phyloP scores from a whole-genome alignment of 2,797 vertebrate species.

The Tolypeutes matacus region DNA sequence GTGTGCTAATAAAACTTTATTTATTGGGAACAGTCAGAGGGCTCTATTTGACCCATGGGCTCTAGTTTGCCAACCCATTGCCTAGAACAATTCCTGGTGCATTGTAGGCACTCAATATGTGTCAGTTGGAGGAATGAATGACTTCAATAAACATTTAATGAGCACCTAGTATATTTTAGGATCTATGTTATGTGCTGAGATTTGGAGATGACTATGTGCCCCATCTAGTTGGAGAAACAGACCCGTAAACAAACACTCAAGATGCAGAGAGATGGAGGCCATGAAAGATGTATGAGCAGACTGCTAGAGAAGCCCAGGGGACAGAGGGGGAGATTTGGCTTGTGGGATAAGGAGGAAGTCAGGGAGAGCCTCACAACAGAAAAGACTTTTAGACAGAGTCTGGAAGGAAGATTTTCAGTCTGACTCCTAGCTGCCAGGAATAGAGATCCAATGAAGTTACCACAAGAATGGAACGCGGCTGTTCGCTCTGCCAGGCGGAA shows the following conservation, averaged over 20 bases:
- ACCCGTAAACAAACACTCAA: conserved; percentile 23
- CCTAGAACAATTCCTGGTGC: background rate
- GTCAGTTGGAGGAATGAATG: background rate
- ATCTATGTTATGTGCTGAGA: background rate
- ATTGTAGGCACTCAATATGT: background rate
- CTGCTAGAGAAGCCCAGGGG: background rate
- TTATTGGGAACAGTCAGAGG: background rate
- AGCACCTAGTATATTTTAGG: background rate
- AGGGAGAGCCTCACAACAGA: conserved; percentile 23
- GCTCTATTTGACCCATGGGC: background rate
- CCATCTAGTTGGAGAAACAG: background rate
- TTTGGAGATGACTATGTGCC: background rate
- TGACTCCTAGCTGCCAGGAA: conserved; percentile 71
- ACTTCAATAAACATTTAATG: background rate
- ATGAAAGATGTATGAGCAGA: conserved; percentile 44
- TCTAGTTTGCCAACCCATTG: background rate
- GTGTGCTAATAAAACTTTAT: conserved; percentile 45
- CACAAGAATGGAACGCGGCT: background rate
- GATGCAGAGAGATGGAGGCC: background rate
- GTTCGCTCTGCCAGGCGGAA: no score
- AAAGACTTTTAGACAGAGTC: conserved; percentile 59
- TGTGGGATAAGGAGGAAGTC: conserved; percentile 39
- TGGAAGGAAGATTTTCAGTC: conserved; percentile 62
- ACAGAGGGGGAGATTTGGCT: conserved; percentile 15
- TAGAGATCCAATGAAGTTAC: background rate